These are phyloP conservation scores for Halcyon malimbica DNA, from an alignment of 2,113 vertebrate species.

Conservation along the genomic window DNA sequence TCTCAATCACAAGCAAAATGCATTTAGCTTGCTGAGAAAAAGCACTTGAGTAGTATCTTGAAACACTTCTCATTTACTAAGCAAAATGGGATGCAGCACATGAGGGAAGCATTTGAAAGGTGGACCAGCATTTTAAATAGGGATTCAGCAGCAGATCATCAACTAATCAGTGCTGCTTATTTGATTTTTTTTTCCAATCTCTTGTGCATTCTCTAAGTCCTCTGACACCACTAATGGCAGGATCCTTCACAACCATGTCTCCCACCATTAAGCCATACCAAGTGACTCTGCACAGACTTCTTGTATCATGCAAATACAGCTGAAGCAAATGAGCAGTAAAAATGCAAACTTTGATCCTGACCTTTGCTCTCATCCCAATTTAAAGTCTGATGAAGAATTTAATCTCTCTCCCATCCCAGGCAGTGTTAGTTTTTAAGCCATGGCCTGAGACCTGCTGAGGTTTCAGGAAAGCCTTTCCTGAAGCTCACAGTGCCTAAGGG, in stretches of 20 bases:
- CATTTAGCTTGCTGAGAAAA: slow-evolving; percentile 68
- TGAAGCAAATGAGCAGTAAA: not conserved
- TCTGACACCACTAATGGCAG: fast-evolving
- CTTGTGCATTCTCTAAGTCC: not conserved
- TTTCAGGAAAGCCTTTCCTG: not conserved
- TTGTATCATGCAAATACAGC: not conserved
- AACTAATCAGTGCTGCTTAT: not conserved
- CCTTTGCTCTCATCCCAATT: not conserved
- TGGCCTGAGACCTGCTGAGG: fast-evolving
- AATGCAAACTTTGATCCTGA: not conserved
- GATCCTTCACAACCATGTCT: not conserved
- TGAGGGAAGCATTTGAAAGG: slow-evolving; percentile 44
- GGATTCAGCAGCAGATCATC: slow-evolving; percentile 24
- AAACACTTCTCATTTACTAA: slow-evolving; percentile 71
- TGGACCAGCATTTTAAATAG: slow-evolving; percentile 52
- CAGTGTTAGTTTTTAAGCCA: not conserved
- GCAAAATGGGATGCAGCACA: slow-evolving; percentile 66
- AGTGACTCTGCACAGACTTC: not conserved
- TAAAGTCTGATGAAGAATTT: not conserved
- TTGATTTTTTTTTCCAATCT: slow-evolving; percentile 1
- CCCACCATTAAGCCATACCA: not conserved
- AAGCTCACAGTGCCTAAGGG: fast-evolving
- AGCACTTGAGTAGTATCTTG: slow-evolving; percentile 59
- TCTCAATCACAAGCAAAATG: slow-evolving; percentile 61
- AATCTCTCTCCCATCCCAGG: not conserved